A percentile compares a stretch with the other conserved stretches of the same genome.
These are phyloP conservation scores for Macrocentrus cingulum DNA, from an alignment of 1,140 invertebrate genomes.

Conservation along the genomic window DNA sequence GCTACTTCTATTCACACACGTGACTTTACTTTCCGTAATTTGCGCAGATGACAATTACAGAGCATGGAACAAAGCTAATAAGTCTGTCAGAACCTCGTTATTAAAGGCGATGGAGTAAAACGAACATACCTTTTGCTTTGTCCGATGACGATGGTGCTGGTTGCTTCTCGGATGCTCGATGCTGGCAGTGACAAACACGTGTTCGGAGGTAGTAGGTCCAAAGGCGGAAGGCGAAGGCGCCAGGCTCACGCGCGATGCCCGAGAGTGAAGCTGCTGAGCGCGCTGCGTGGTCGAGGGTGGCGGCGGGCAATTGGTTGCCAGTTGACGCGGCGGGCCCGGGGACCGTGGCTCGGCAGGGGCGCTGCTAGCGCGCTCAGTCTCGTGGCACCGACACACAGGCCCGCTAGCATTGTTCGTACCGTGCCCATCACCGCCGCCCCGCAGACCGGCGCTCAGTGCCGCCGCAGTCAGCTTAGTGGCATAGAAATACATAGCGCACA, in stretches of 20 bases:
- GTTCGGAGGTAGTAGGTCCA: conserved; percentile 39
- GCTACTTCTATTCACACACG: neutral
- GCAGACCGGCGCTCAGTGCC: conserved; percentile 52
- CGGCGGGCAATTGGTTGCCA: conserved; percentile 24
- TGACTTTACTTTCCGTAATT: neutral
- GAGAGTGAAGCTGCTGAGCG: conserved; percentile 21
- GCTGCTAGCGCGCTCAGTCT: conserved; percentile 37
- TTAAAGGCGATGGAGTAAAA: neutral
- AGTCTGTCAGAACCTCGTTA: too few species aligned
- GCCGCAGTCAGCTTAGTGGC: conserved; percentile 60
- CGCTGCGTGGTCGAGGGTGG: conserved; percentile 20
- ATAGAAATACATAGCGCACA: conserved; percentile 60
- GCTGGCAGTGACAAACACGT: conserved; percentile 46
- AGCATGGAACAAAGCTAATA: neutral
- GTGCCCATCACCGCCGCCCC: conserved; percentile 33
- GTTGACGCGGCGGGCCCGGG: conserved; percentile 14
- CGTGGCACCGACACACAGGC: conserved; percentile 48
- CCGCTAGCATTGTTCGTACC: conserved; percentile 22
- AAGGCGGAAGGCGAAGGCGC: conserved; percentile 4
- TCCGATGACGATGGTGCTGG: conserved; percentile 51
- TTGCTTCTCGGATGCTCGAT: conserved; percentile 43
- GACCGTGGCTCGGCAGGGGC: conserved; percentile 23
- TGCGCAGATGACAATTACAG: neutral
- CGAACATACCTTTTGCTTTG: conserved; percentile 46
- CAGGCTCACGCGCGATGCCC: conserved; percentile 17